Evolutionary conservation across 2,113 vertebrate genomes (phyloP).

Genomic region (Phaetusa simplex): DNA sequence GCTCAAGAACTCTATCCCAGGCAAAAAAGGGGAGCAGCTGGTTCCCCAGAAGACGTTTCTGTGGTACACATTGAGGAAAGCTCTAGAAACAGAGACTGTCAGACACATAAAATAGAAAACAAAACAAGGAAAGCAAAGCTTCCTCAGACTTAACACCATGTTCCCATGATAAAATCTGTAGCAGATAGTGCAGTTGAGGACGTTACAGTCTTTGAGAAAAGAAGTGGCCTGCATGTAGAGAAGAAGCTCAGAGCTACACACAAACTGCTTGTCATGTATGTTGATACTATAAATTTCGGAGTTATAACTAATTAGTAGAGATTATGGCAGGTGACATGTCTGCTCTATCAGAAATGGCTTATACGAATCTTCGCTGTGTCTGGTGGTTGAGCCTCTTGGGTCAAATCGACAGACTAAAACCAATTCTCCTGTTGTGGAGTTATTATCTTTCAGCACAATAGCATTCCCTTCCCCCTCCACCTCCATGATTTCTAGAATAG

Average conservation of each 20-base stretch:
- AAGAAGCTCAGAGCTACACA: background rate
- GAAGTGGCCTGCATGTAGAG: background rate
- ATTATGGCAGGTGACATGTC: background rate
- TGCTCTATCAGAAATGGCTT: background rate
- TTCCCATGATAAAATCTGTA: background rate
- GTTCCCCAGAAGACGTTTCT: background rate
- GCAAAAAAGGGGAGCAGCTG: background rate
- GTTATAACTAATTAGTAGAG: background rate
- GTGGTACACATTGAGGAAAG: background rate
- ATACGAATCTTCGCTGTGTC: background rate
- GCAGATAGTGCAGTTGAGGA: background rate
- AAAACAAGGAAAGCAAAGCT: background rate
- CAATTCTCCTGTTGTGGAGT: background rate
- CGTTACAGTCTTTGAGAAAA: background rate
- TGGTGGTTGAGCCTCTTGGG: background rate
- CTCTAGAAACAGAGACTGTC: background rate
- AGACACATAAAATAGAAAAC: background rate
- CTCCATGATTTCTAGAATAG: background rate
- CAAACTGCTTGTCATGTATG: background rate
- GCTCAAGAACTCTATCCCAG: background rate
- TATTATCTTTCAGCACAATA: background rate
- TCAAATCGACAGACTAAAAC: background rate
- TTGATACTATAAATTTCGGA: background rate
- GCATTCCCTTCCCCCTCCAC: background rate
- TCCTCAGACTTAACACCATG: background rate